Evolutionary conservation across 2,888 invertebrate species (phyloP), one percentile per base, ranked within the genome.

Genomic region (Spisula solida): DNA sequence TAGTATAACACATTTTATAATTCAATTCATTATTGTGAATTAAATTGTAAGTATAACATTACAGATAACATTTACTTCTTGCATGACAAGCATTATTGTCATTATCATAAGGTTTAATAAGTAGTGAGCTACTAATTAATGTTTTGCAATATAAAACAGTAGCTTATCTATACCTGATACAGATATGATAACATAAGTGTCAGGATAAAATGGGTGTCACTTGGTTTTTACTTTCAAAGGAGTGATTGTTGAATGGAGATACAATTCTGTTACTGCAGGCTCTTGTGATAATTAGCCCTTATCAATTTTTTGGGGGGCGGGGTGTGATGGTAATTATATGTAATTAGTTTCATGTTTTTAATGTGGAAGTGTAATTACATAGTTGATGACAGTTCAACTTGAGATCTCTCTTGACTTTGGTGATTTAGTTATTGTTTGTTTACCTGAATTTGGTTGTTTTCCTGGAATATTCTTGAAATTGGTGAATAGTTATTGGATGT

Each of bases 321-420:
- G 4, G 25, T 66, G 60, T 25, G 51, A 51, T 51, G 51, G 51
- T 51, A 51, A 51, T 51, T 51, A 41, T 8, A 18, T 56, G 56
- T 56, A 66, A 66, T 66, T 66, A 66, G 10, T n/a, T 66, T 66
- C 60, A 66, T 25, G 60, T 66, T 66, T 66, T 66, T 25, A n/a
- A 66, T 66, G 25, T 66, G 20, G 60, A 25, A 8, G n/a, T 10
- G 2, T n/a, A 25, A 10, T 25, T 25, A n/a, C 25, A 25, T 66
- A 12, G 25, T 66, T n/a, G 60, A 25, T 66, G 60, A 66, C 60
- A 25, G 56, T 60, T 66, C 8, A 66, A 66, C 60, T 66, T 66
- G 2, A 25, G 10, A 25, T 66, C 8, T 66, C 60, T 66, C 60
- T 25, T 25, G 2, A 25, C 0, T 66, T 66, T 66, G 60, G 0